Base-by-base conservation (phyloP, 2,113 vertebrate species). In the Lycaon pictus region DNA sequence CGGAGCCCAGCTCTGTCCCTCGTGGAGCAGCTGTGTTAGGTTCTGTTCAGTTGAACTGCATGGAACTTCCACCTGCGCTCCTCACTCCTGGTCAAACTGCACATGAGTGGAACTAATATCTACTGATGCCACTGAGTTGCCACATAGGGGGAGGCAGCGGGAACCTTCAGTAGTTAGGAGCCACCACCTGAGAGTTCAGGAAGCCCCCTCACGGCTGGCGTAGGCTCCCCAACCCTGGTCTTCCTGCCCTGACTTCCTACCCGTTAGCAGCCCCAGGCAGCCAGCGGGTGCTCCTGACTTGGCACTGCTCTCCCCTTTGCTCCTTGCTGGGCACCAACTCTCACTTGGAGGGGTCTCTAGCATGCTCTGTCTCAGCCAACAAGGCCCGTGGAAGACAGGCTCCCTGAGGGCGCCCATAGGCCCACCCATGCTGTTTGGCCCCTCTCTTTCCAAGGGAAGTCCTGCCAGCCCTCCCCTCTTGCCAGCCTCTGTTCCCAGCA, bases 371-470 rank as follows among this genome's bases (percentile, higher is more conserved):
- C 19, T 29, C 12, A 0, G 79, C 25, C 60, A 43, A 7, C 25
- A 27, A 11, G 10, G 25, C 12, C 16, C 2, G 0, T 23, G n/a
- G 25, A 67, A 58, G n/a, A 89, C 32, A 17, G 25, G 25, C 17
- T 69, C 55, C 37, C 23, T 0, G 0, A 82, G 5, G 22, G 56
- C 25, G 55, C 32, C 5, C 3, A 43, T 43, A 43, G 43, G 4
- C 32, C 19, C 29, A 3, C 20, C 15, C 12, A 17, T 5, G 7
- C 51, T 0, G 0, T 7, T 10, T 13, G 55, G 5, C 23, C 15
- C 27, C 29, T 5, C 4, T 13, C n/a, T 69, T 58, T 79, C 27
- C 62, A n/a, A 4, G 25, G 20, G 23, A 19, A 12, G 6, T 20
- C 62, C 48, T 55, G 10, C 51, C 32, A 13, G 48, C 35, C 48